Evolutionary conservation across 2,888 invertebrate species (phyloP), one percentile per base, ranked within the genome.

Genomic region (Drosophila peninsularis): DNA sequence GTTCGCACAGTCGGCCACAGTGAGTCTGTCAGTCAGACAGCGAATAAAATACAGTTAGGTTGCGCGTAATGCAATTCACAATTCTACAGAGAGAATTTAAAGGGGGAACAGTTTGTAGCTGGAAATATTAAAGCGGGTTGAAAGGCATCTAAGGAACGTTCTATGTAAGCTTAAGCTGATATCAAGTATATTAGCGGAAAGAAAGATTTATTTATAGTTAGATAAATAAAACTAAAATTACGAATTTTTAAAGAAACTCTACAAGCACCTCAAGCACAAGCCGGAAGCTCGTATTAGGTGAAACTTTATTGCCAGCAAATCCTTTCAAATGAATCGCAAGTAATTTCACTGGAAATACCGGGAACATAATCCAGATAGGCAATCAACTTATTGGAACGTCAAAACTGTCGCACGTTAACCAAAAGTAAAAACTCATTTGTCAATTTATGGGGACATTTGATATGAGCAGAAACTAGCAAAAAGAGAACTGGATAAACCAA

Each of bases 401-500:
- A 42, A 52, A 67, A 42, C 37, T 58, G 37, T 42, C 45, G 32
- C 39, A 34, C 14, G 41, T 50, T 50, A 58, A 27, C 53, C 41
- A 56, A 55, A 61, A 74, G 56, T 60, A 55, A 60, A 75, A 76
- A 62, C 60, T 61, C 65, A 58, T 79, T 79, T 75, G 71, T 63
- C 76, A 76, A 66, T 63, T 75, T 75, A 30, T 41, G 37, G 58
- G 36, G 63, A 71, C 71, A 76, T 76, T 72, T 72, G 73, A 75
- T 77, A 75, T 39, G 77, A 55, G 54, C 37, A 13, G 14, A 57
- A 63, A 60, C 58, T 53, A 24, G 42, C 55, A 50, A 60, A 65
- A 68, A 62, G 42, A 41, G 37, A 45, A 32, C 30, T 10, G 41
- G 32, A 42, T 54, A 36, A 36, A 24, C 42, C 62, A 45, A 73